Evolutionary conservation across 2,888 invertebrate genomes (phyloP).

Genomic region (Marronus borbonicus): DNA sequence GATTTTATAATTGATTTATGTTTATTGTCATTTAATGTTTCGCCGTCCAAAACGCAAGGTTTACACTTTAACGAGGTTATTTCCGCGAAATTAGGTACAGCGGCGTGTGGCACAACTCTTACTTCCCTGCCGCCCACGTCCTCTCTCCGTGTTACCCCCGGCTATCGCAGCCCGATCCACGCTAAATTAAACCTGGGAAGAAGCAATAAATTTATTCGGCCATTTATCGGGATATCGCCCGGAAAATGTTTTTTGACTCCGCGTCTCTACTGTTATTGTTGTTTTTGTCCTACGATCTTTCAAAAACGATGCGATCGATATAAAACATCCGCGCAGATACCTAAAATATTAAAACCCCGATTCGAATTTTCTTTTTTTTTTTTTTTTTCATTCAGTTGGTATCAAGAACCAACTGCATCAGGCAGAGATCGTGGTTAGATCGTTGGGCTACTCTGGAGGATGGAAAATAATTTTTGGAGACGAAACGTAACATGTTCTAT

Average conservation of each 20-base stretch:
- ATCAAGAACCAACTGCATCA: too few species aligned
- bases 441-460: too few species aligned
- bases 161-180: neutral
- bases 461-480: too few species aligned
- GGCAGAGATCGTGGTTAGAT: too few species aligned
- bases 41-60: neutral
- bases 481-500: too few species aligned
- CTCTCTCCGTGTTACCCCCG: too few species aligned
- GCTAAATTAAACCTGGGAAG: neutral
- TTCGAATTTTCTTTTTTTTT: too few species aligned
- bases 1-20: conserved; percentile 23
- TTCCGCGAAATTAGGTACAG: conserved; percentile 17
- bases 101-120: neutral
- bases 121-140: too few species aligned
- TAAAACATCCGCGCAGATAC: too few species aligned
- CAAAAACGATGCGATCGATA: too few species aligned
- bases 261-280: neutral
- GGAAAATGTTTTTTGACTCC: neutral
- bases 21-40: conserved; percentile 27
- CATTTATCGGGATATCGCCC: conserved; percentile 4
- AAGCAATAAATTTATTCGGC: conserved; percentile 5
- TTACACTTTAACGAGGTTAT: conserved; percentile 20
- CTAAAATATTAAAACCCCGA: too few species aligned
- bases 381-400: too few species aligned
- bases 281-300: neutral